Percentiles rank a stretch among this genome's conserved stretches.
Conservation (phyloP, 2,797 vertebrate species). For the Pantherophis alleghaniensis region DNA sequence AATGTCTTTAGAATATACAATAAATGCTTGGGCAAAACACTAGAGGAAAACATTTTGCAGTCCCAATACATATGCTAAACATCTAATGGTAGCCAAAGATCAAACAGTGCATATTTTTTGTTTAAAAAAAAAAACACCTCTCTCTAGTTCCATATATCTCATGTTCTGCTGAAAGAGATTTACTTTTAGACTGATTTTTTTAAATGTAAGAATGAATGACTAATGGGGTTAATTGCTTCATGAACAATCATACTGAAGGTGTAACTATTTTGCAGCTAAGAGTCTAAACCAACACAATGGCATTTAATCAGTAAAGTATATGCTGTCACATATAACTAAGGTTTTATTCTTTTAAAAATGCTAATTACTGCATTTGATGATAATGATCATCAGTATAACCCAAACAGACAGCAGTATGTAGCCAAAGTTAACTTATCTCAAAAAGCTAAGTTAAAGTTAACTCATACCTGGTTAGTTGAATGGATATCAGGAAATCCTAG, state of each 20-base stretch:
- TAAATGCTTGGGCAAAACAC: conserved; percentile 2
- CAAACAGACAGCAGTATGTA: neutral
- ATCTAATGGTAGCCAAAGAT: neutral
- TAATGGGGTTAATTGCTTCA: neutral
- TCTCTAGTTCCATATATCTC: neutral
- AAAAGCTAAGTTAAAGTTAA: neutral
- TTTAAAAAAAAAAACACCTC: neutral
- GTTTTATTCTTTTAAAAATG: neutral
- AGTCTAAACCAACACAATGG: neutral
- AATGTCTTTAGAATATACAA: conserved; percentile 13
- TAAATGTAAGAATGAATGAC: neutral
- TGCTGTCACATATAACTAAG: neutral
- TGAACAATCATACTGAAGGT: neutral
- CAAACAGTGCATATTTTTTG: neutral
- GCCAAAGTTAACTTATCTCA: neutral
- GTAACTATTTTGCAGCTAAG: neutral
- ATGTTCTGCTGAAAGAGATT: neutral
- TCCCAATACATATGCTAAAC: conserved; percentile 16
- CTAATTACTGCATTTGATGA: neutral
- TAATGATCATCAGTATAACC: neutral
- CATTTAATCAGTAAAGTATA: neutral
- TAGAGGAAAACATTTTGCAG: conserved; percentile 1
- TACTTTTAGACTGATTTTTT: neutral
- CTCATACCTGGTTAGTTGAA: neutral
- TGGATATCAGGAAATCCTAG: neutral